Base-by-base conservation (phyloP, 2,797 vertebrate species). In the Microctenopoma lineatum region DNA sequence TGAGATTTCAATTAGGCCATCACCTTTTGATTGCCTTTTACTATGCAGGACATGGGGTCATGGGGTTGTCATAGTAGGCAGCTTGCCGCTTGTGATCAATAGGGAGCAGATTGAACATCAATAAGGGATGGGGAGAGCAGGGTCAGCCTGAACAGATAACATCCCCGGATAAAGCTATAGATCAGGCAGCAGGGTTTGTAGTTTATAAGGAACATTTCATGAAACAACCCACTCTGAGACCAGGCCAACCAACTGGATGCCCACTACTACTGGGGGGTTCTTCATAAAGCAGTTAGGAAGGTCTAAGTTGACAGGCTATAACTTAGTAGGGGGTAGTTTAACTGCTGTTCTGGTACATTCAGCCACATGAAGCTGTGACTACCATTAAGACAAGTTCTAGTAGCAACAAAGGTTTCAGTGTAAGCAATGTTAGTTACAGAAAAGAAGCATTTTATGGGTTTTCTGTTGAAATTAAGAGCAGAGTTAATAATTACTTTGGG, bases 31-130 rank as follows among this genome's bases (percentile, higher is more conserved):
- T 58, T 69, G 59, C 15, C 38, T 60, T 54, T 45, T 50, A 21
- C 65, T 47, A 70, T 44, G 13, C 66, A 70, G 80, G 56, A 3
- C 59, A 77, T 34, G 0, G 2, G 73, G 77, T 80, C 61, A 77
- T 34, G 0, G 2, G 73, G 77, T 80, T 59, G 12, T 36, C 65
- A 58, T 21, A 39, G 15, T 78, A 65, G 80, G 84, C 77, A 67
- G 67, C 75, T 82, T 59, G 51, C 46, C 59, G 59, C 38, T 16
- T 38, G 26, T 32, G 53, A 81, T 87, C 84, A 72, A 87, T 87
- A 75, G 21, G 51, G 74, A 75, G 71, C 56, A 60, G 63, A 83
- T 70, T 70, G 59, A 70, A 62, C 44, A 53, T 82, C 69, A 1
- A 83, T 80, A 45, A 57, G 0, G 21, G 53, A 51, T 12, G 2